These are phyloP conservation scores for Apotomis turbidana DNA, from an alignment of 2,888 invertebrate genomes.

Conservation along the genomic window DNA sequence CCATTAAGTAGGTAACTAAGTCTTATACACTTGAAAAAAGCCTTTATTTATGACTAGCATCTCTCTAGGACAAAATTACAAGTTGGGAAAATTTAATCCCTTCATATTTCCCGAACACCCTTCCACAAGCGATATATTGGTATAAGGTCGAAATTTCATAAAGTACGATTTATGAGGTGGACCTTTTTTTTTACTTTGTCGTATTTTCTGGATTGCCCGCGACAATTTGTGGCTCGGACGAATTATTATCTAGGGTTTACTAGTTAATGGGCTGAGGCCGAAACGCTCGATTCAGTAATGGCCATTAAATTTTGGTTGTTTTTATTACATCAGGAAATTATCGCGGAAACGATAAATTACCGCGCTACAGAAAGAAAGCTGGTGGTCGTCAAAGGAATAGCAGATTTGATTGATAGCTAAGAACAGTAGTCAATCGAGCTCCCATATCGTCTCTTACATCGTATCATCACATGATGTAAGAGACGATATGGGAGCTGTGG, in stretches of 20 bases:
- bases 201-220: slow-evolving; percentile 37
- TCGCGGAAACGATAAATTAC: too few relatives aligned
- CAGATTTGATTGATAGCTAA: too few relatives aligned
- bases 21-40: background rate
- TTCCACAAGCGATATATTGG: slow-evolving; percentile 39
- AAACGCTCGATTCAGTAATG: background rate
- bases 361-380: too few relatives aligned
- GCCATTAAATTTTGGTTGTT: background rate
- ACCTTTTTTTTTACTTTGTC: slow-evolving; percentile 42
- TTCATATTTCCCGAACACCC: slow-evolving; percentile 35
- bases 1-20: too few relatives aligned
- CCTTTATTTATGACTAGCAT: slow-evolving; percentile 13
- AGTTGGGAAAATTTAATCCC: slow-evolving; percentile 38
- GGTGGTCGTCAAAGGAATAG: too few relatives aligned
- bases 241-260: slow-evolving; percentile 16
- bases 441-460: too few relatives aligned
- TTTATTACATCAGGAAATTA: background rate
- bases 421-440: too few relatives aligned
- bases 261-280: slow-evolving; percentile 11
- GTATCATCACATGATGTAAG: too few relatives aligned
- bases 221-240: slow-evolving; percentile 41
- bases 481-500: too few relatives aligned
- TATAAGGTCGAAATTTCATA: slow-evolving; percentile 44
- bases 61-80: slow-evolving; percentile 17
- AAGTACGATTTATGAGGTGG: slow-evolving; percentile 43